phyloP scores from a whole-genome alignment of 2,797 vertebrate species.

The Alectoris magna region DNA sequence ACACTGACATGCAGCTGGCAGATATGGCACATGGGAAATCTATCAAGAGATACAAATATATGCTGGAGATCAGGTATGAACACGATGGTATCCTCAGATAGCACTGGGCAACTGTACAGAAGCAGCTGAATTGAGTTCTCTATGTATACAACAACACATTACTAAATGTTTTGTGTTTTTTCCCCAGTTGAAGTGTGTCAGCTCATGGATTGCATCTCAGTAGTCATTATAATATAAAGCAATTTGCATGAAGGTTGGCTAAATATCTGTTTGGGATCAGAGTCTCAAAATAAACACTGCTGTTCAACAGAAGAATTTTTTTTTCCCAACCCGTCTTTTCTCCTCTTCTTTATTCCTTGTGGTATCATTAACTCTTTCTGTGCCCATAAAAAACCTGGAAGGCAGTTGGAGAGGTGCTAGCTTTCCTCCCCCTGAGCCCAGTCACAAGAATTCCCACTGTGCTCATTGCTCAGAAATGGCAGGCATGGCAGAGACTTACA shows the following conservation, averaged over 20 bases:
- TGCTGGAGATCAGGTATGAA: background rate
- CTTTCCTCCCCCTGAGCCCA: background rate
- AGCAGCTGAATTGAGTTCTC: background rate
- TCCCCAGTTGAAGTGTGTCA: background rate
- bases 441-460: background rate
- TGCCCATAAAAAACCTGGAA: background rate
- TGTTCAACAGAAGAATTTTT: background rate
- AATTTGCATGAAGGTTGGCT: background rate
- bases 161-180: accelerated
- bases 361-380: background rate
- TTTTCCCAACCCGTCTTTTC: background rate
- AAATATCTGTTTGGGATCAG: background rate
- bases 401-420: background rate
- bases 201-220: background rate
- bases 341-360: background rate
- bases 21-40: background rate
- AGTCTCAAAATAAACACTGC: background rate
- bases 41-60: background rate
- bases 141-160: background rate
- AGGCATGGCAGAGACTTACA: slow-evolving; percentile 1
- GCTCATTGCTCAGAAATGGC: slow-evolving; percentile 21
- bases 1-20: background rate
- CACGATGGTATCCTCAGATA: background rate
- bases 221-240: background rate
- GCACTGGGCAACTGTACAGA: background rate